Evolutionary conservation across 1,140 invertebrate genomes (phyloP), one percentile per base, ranked within the genome.

Genomic region (Drosophila athabasca): DNA sequence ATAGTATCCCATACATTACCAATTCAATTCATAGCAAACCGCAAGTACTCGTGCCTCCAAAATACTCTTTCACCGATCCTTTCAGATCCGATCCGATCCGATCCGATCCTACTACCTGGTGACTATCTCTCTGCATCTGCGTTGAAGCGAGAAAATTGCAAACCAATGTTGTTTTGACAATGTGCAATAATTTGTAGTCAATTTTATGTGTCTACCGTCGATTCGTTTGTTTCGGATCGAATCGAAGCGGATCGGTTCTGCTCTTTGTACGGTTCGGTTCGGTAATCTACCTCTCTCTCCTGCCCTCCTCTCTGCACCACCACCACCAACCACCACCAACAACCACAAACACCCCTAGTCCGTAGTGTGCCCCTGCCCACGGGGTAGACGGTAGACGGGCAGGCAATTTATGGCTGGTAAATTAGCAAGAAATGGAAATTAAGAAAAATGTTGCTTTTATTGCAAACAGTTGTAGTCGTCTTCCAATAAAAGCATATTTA

Each of bases 381-480:
- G 29, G 69, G 62, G 73, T 66, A 77, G 66, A 54, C 65, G 44
- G 73, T 66, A 73, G 71, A 54, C 65, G 44, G 62, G 76, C 75
- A 67, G 62, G 48, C 75, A 87, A 87, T 87, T 88, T 87, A 87
- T 88, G 70, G 83, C 79, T 76, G 83, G 79, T 87, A 87, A 87
- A 87, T 87, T 88, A 87, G 79, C 83, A 87, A 87, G 79, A 88
- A 88, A 87, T 88, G 78, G 83, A 87, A 87, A 87, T 87, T 88
- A 88, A 87, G 82, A 87, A 88, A 87, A 87, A 87, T 87, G 79
- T 88, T 87, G 82, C 82, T 87, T 87, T 87, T 87, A 87, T 87
- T 87, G 83, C 82, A 87, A 87, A 87, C 83, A 88, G 82, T 88
- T 87, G 83, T 87, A 88, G 83, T 88, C 78, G 81, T 81, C 82